Percentiles rank a stretch among this genome's conserved stretches.
phyloP scores from a whole-genome alignment of 2,797 vertebrate species.

The Periparus ater region DNA sequence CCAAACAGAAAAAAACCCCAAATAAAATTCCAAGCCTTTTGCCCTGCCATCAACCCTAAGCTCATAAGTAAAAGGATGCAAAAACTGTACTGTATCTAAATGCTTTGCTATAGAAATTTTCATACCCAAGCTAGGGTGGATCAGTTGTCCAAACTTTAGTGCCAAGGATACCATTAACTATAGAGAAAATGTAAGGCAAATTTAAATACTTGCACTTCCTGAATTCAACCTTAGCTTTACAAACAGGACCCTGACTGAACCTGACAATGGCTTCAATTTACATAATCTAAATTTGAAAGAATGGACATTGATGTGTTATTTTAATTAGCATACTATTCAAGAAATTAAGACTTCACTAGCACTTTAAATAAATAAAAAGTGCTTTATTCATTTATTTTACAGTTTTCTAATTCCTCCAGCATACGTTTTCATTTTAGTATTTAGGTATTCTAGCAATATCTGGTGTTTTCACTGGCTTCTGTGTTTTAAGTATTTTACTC shows the following conservation, averaged over 20 bases:
- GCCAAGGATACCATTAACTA: not conserved
- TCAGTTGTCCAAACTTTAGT: not conserved
- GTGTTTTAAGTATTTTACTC: constrained; percentile 37
- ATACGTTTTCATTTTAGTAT: not conserved
- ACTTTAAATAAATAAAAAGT: not conserved
- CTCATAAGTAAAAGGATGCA: not conserved
- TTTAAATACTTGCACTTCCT: not conserved
- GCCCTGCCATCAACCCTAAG: not conserved
- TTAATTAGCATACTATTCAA: not conserved
- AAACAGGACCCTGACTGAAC: not conserved
- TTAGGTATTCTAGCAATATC: constrained; percentile 14
- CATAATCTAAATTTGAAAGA: not conserved
- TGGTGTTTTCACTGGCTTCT: constrained; percentile 8
- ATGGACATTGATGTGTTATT: not conserved
- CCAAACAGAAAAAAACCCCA: not conserved
- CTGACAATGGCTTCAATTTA: not conserved
- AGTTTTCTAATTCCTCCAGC: not conserved
- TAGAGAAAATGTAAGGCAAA: not conserved
- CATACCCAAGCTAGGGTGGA: not conserved
- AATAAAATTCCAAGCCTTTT: not conserved
- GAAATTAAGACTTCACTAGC: not conserved
- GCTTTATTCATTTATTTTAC: constrained; percentile 12
- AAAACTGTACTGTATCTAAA: not conserved
- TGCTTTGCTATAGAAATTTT: not conserved
- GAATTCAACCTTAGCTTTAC: not conserved